Base-by-base conservation (phyloP, 2,113 vertebrate genomes). In the Tragelaphus buxtoni region DNA sequence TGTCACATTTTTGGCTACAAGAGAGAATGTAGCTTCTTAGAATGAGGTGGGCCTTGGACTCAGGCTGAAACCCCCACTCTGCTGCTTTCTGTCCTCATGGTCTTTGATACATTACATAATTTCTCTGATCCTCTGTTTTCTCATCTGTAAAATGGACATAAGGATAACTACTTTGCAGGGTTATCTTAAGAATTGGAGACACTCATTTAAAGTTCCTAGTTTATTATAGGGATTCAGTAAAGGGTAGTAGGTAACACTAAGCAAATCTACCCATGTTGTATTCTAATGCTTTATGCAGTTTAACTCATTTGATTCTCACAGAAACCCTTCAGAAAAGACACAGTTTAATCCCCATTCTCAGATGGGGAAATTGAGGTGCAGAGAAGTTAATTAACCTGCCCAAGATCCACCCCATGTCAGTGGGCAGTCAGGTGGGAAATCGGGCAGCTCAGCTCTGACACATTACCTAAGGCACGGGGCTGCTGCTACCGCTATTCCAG, bases 401-500 rank as follows among this genome's bases (percentile, higher is more conserved):
- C 61, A 81, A 63, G 84, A n/a, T 35, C 84, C 39, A 69, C 5
- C 10, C 11, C 4, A 32, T 55, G 42, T 63, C 47, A 65, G 30
- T 9, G 39, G 45, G 58, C 39, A 83, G 32, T 42, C 1, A 12
- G 63, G 24, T 12, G 14, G 3, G 72, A 86, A 61, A 47, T 7
- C 17, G 2, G 51, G 35, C 2, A 6, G 22, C 61, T 86, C 14
- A 9, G 55, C 5, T 30, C 18, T 24, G 9, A 26, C 7, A 10
- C 26, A 45, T 72, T 26, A 58, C 56, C 16, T 9, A n/a, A 39
- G 60, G 47, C 13, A 10, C 22, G 0, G 7, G 7, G 53, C 28
- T 35, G 17, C 49, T 0, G 0, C 11, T 2, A 45, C 84, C 2
- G 0, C 26, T 74, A 0, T 9, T 22, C 53, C 16, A 8, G 53